Evolutionary conservation across 1,140 invertebrate species (phyloP), one percentile per base, ranked within the genome.

Genomic region (Anagrus nilaparvatae): DNA sequence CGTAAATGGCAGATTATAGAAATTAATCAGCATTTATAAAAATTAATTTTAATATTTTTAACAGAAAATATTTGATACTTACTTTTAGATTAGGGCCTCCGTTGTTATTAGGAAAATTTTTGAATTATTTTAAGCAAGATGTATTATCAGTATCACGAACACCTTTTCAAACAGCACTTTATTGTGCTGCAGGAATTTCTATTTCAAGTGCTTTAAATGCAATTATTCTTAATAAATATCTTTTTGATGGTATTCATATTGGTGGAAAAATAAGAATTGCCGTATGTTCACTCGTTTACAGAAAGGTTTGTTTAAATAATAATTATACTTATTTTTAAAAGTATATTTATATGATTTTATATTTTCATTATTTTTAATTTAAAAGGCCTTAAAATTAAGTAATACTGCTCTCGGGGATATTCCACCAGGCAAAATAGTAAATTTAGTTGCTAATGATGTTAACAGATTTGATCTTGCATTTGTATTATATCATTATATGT

Each of bases 391-490:
- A 4, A 63, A 67, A 7, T 51, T 82, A 3, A 80, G 73, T 43
- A 70, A 68, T 41, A 74, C 71, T 1, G 77, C 84, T 0, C 48
- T 90, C 18, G 76, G 76, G 0, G 73, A 82, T 41, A 83, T 83
- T 2, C 81, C 85, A 9, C 74, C 79, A 3, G 87, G 87, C 1
- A 84, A 89, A 64, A 77, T 89, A 38, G 82, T 87, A 2, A 88
- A 88, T 65, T 59, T 87, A 4, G 67, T 88, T 37, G 82, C 84
- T 3, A 87, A 86, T 55, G 84, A 87, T 50, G 74, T 78, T 5
- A 77, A 71, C 43, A 59, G 76, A 29, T 76, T 78, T 39, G 76
- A 78, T 56, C 53, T 72, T 7, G 67, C 71, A 5, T 66, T 65
- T 3, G 56, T 75, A 5, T 69, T 75, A 43, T 55, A 76, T 10